Base-by-base conservation (phyloP, 2,888 invertebrate species). In the Campoplex nolae region DNA sequence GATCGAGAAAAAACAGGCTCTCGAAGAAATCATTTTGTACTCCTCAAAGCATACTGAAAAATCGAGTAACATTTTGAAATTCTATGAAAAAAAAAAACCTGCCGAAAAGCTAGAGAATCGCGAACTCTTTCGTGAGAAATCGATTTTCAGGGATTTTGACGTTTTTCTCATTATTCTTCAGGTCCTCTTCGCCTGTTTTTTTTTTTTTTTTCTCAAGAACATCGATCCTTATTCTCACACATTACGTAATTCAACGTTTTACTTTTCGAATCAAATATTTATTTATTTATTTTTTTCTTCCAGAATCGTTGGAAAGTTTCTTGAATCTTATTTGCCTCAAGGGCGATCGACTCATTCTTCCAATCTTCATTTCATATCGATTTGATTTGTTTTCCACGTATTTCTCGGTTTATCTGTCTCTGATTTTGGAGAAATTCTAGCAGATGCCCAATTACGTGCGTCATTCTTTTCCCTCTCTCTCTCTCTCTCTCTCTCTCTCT, bases 371-470 rank as follows among this genome's bases (percentile, higher is more conserved):
- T 28, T 23, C 23, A 23, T 23, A 56, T n/a, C 1, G 9, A 28
- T 9, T 56, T 23, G 7, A 13, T 28, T 32, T 16, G 16, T 9
- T 62, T 16, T 16, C 32, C 16, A 6, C 2, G 23, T 32, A 62
- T 16, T 6, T 0, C 11, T 32, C 1, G 32, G 32, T 32, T 62
- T 62, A 62, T 62, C 4, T 23, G 32, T 35, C 11, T 23, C 23
- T 23, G 73, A 58, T 79, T 71, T 80, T 74, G 16, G 48, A n/a
- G 32, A 71, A 45, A 80, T 74, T 62, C 3, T 42, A 74, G 74
- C 51, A 62, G 51, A 62, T 75, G 80, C 82, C 32, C 54, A 65
- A 35, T 65, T 65, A 77, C 77, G 81, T 82, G 82, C 85, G 85
- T 87, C 81, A 87, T 56, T 54, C 83, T 65, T 48, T 54, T 42